Base-by-base conservation (phyloP, 2,113 vertebrate species). In the Oceanites oceanicus region DNA sequence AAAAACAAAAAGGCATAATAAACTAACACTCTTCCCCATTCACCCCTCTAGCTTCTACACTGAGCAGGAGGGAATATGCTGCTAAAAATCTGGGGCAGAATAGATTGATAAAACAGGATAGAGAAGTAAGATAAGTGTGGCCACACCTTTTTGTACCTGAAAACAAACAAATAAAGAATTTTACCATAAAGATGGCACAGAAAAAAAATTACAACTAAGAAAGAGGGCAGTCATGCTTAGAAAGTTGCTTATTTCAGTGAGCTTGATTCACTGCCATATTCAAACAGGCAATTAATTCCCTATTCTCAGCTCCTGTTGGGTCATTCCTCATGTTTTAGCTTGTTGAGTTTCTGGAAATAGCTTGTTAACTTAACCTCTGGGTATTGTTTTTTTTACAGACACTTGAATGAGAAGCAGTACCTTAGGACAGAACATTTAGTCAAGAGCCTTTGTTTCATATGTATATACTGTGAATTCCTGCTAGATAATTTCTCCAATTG, bases 321-420 rank as follows among this genome's bases (percentile, higher is more conserved):
- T 63, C 52, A 63, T 75, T 96, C 73, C 47, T 94, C 4, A 2
- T 70, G 59, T 66, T 95, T 92, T 77, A 92, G 15, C 91, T 84
- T 77, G 75, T 20, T 70, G 59, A 59, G 55, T 59, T 86, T 84
- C 85, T 91, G 63, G 62, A 89, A 95, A 70, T 67, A 80, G 45
- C 88, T 94, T 92, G 38, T 81, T 96, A 94, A 92, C 61, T 86
- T 78, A 68, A 91, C 58, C 75, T 74, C 59, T 94, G 45, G 76
- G 38, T 74, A 52, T 94, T 91, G 58, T 19, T 72, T 86, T 86
- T 84, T 67, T 21, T 42, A 40, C 47, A 53, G 82, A 56, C 9
- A 29, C 38, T 77, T 75, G 59, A 67, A 62, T 68, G 38, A 94
- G 53, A 86, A 86, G 58, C 67, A 73, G 23, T n/a, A 26, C n/a